A percentile compares a stretch with the other conserved stretches of the same genome.
These are phyloP conservation scores for Drosophila anomalata DNA, from an alignment of 2,888 invertebrate species.

Conservation along the genomic window DNA sequence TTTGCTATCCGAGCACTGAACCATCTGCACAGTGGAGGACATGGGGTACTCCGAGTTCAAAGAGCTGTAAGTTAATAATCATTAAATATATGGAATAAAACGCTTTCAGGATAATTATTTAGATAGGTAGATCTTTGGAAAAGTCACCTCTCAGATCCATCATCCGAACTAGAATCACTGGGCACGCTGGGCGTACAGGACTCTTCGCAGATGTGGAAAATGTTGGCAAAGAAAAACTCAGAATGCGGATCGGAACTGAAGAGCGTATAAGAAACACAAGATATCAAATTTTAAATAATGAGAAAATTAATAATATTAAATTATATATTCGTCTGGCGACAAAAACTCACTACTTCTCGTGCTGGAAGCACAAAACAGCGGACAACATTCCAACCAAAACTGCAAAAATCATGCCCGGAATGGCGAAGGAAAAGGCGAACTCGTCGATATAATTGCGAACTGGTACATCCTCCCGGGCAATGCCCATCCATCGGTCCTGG, in stretches of 20 bases:
- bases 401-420: slow-evolving; percentile 88
- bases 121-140: slow-evolving; percentile 18
- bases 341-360: slow-evolving; percentile 90
- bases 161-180: slow-evolving; percentile 57
- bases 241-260: slow-evolving; percentile 87
- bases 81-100: not conserved
- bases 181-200: slow-evolving; percentile 59
- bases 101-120: not conserved
- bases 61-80: slow-evolving; percentile 41
- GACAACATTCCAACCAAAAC: slow-evolving; percentile 88
- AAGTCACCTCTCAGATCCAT: slow-evolving; percentile 64
- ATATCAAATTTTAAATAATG: slow-evolving; percentile 5
- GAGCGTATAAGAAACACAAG: slow-evolving; percentile 37
- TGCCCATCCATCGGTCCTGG: slow-evolving; percentile 86
- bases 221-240: slow-evolving; percentile 88
- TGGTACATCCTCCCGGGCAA: slow-evolving; percentile 86
- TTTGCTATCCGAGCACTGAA: slow-evolving; percentile 86
- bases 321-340: slow-evolving; percentile 13
- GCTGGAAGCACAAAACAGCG: slow-evolving; percentile 90
- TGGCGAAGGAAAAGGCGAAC: slow-evolving; percentile 88
- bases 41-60: slow-evolving; percentile 79
- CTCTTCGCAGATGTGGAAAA: slow-evolving; percentile 90
- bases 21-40: slow-evolving; percentile 86
- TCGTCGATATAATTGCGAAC: slow-evolving; percentile 89
- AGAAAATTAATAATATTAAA: slow-evolving; percentile 7